Conservation (phyloP, 2,797 vertebrate genomes). For the Thunnus albacares region DNA sequence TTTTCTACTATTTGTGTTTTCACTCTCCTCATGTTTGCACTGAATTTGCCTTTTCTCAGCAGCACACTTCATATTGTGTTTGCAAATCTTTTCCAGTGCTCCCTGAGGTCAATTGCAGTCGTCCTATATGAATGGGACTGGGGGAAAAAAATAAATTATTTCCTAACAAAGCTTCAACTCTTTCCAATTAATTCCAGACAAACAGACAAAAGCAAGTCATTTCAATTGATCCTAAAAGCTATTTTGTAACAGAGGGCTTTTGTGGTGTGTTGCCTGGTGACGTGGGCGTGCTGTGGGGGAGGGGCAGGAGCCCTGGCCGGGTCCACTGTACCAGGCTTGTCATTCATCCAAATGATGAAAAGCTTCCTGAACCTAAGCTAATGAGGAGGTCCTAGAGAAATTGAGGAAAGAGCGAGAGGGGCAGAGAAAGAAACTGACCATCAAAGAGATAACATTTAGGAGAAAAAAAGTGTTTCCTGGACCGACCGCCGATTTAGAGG, state of each 20-base stretch:
- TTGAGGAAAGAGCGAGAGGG: constrained; percentile 44
- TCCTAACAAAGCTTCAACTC: constrained; percentile 80
- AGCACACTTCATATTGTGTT: constrained; percentile 58
- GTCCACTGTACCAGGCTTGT: constrained; percentile 76
- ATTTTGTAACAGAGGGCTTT: constrained; percentile 83
- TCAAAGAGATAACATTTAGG: constrained; percentile 84
- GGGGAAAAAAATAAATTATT: constrained; percentile 67
- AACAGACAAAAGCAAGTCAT: constrained; percentile 83
- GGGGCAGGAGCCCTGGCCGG: constrained; percentile 51
- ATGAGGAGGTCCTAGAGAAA: constrained; percentile 80
- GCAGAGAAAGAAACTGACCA: constrained; percentile 58
- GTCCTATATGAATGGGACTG: constrained; percentile 56
- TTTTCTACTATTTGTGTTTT: constrained; percentile 24
- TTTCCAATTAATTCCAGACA: constrained; percentile 84
- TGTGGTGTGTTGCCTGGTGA: constrained; percentile 86
- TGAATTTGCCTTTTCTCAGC: constrained; percentile 43
- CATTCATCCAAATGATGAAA: constrained; percentile 87
- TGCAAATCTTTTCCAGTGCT: constrained; percentile 64
- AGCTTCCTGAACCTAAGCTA: constrained; percentile 87
- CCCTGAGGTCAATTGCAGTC: constrained; percentile 73
- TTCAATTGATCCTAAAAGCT: constrained; percentile 83
- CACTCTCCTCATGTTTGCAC: constrained; percentile 24
- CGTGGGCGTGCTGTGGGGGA: constrained; percentile 59
- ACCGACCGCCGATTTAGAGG: constrained; percentile 73
- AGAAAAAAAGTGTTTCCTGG: constrained; percentile 82